phyloP scores from a whole-genome alignment of 2,797 vertebrate genomes.

The Otus scops region DNA sequence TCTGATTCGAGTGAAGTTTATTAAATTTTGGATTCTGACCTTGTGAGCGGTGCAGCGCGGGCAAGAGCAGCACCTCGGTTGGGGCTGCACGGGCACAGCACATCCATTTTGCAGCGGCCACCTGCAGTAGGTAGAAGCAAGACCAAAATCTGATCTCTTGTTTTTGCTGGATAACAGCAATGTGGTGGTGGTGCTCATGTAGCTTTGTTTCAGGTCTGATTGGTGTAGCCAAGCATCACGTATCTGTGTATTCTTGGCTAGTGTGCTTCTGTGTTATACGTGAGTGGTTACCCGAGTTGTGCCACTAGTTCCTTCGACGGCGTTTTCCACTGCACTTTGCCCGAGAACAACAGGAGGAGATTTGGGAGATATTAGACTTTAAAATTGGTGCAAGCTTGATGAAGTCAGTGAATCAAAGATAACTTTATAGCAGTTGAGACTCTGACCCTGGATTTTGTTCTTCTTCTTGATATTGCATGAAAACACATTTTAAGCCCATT shows the following conservation, averaged over 20 bases:
- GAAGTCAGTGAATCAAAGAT: neutral
- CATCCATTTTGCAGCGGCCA: rapidly evolving
- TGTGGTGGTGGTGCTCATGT: rapidly evolving
- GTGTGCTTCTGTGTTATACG: too few species aligned
- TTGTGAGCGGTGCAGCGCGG: rapidly evolving
- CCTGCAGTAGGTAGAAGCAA: rapidly evolving
- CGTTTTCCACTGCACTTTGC: neutral
- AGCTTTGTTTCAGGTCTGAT: rapidly evolving
- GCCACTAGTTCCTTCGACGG: rapidly evolving
- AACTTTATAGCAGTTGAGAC: neutral
- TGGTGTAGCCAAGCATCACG: rapidly evolving
- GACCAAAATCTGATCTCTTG: rapidly evolving
- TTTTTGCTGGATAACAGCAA: rapidly evolving
- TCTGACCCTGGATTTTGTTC: neutral
- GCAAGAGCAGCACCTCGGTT: rapidly evolving
- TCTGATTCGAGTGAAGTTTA: neutral
- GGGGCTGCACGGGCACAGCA: rapidly evolving
- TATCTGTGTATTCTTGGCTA: rapidly evolving
- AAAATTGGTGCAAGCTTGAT: neutral
- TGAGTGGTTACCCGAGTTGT: neutral
- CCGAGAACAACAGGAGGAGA: neutral
- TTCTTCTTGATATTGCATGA: neutral
- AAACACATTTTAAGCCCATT: neutral
- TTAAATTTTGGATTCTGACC: neutral
- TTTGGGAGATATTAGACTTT: rapidly evolving